Evolutionary conservation across 2,888 invertebrate species (phyloP).

Genomic region (Amblyjoppa fuscipennis): DNA sequence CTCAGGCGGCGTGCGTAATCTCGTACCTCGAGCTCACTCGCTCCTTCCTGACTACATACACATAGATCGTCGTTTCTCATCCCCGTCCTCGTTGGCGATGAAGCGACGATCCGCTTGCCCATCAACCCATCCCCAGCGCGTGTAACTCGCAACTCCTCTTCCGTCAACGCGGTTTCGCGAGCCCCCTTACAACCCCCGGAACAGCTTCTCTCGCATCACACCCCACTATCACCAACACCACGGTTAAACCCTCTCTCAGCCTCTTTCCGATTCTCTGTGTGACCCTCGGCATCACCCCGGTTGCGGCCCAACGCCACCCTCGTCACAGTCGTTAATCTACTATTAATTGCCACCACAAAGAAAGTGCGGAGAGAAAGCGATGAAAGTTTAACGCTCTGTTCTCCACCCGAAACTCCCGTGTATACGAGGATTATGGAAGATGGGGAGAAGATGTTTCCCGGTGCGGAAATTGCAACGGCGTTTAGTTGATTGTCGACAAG

Average conservation of each 20-base stretch:
- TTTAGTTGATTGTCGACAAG: background rate
- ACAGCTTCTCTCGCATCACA: slow-evolving; percentile 48
- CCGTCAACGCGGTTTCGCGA: slow-evolving; percentile 41
- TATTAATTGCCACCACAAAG: slow-evolving; percentile 84
- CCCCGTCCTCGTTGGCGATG: slow-evolving; percentile 34
- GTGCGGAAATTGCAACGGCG: background rate
- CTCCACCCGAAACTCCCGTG: slow-evolving; percentile 7
- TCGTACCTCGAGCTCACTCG: slow-evolving; percentile 72
- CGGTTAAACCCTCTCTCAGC: slow-evolving; percentile 56
- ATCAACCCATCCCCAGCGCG: slow-evolving; percentile 59
- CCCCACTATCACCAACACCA: slow-evolving; percentile 51
- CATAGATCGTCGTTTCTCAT: background rate
- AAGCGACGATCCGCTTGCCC: slow-evolving; percentile 62
- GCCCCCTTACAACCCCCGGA: slow-evolving; percentile 30
- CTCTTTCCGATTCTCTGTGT: slow-evolving; percentile 59
- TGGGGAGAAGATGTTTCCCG: background rate
- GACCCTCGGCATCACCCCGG: slow-evolving; percentile 68
- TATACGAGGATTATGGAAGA: slow-evolving; percentile 22
- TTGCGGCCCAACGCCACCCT: slow-evolving; percentile 36
- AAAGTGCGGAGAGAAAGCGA: slow-evolving; percentile 72
- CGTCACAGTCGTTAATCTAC: slow-evolving; percentile 81
- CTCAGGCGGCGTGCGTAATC: slow-evolving; percentile 83
- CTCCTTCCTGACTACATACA: background rate
- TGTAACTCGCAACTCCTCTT: slow-evolving; percentile 44
- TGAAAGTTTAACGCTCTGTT: slow-evolving; percentile 65